Evolutionary conservation across 2,888 invertebrate species (phyloP), one percentile per base, ranked within the genome.

Genomic region (Pandemis heparana): DNA sequence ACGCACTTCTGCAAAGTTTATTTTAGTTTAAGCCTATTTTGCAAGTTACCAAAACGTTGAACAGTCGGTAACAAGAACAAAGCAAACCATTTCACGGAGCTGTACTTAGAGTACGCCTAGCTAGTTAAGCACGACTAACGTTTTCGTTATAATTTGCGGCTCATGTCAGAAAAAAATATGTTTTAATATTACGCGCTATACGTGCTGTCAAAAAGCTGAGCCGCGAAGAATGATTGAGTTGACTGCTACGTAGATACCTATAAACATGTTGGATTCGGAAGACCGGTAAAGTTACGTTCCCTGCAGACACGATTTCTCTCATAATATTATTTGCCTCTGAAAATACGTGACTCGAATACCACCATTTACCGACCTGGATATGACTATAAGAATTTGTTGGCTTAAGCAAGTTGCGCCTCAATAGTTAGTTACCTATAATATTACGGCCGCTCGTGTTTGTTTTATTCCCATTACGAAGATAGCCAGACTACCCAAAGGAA

Each of bases 261-360:
- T 70, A 74, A 70, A 74, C 53, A 64, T 65, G 69, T 18, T 69
- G 9, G 69, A 59, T 16, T 48, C 64, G 59, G 65, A 74, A 64
- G 59, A 60, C 38, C 74, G 70, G 70, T 74, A 74, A 74, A 74
- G 61, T 74, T 65, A 53, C 70, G 60, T 39, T 74, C 64, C 68
- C 64, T 18, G 60, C 61, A 74, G 74, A 74, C 70, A 74, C 70
- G 70, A 74, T 70, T 74, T 65, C 69, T 70, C 61, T 70, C 69
- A 69, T 74, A 74, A 74, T 74, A 74, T 70, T 74, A 74, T 74
- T 74, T 70, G 74, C 65, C 38, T 61, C 65, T 51, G 59, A 64
- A 73, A 73, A 68, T 73, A 73, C 73, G 73, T 73, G 73, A 46
- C 63, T 64, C 39, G 73, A 73, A 73, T 73, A 64, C 41, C 68